Evolutionary conservation across 2,888 invertebrate genomes (phyloP), one percentile per base, ranked within the genome.

Genomic region (Drosophila lacicola): DNA sequence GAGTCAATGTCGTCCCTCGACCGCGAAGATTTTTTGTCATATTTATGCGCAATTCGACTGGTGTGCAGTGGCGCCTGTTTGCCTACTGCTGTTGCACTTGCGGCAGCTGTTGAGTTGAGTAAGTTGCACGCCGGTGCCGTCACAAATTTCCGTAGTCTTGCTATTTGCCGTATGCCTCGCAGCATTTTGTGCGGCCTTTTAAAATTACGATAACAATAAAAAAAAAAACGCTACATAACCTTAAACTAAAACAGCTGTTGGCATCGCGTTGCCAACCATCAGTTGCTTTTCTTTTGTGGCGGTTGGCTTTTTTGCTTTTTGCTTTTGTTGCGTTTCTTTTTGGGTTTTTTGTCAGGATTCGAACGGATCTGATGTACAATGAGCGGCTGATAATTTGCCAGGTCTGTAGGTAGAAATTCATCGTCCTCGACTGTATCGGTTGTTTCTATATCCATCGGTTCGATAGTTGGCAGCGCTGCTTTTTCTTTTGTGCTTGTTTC

Each of bases 1-100:
- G 94, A 94, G 57, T 94, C 94, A 53, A 93, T 89, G 41, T 93
- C 93, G 63, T 93, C 67, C 1, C 78, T 67, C 13, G 65, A 54
- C 25, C 58, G 56, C 0, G 79, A 73, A 0, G 88, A 78, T 62
- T 90, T 90, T 25, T 89, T 86, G 41, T 80, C 85, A 34, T 90
- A 90, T 71, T 90, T 91, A 5, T 67, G 53, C 3, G 37, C 19
- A 1, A 58, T 13, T 25, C 9, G 17, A 34, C 67, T 74, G 8
- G 70, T 72, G 29, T 89, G 81, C 0, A 85, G 17, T 21, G 46
- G n/a, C 2, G 53, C 55, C 6, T 37, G 53, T 1, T 47, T 44
- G 13, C 13, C 39, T 2, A 19, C 14, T n/a, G 45, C 39, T 21
- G 50, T 45, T 5, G 34, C 25, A 3, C 2, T 11, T 5, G 13